Base-by-base conservation (phyloP, 2,113 vertebrate genomes). In the Coptodon rendalli region DNA sequence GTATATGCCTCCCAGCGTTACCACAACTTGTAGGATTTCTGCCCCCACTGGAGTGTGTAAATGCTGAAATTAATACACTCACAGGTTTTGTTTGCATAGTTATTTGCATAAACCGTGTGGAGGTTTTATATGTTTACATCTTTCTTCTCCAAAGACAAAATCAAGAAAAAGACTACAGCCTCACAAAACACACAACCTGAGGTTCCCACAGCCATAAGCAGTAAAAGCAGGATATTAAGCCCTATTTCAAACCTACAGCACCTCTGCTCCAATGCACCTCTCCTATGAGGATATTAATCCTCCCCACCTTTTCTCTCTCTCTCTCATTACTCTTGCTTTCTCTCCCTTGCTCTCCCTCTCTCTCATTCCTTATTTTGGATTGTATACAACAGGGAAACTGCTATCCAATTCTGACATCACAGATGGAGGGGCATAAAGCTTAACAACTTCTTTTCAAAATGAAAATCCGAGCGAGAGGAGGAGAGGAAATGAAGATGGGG, bases 241-340 rank as follows among this genome's bases (percentile, higher is more conserved):
- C 91, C 86, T 94, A 93, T 95, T 94, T 95, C 93, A 93, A 94
- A 93, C 85, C 91, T 91, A 94, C 85, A 83, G 89, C 93, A 91
- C 89, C 92, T 91, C 80, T 90, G 94, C 90, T 93, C 91, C 92
- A 48, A 36, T 88, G 87, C 89, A 89, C 88, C 88, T 90, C 88
- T 90, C 87, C 86, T 89, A 43, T 89, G 85, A 93, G 89, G 83
- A 91, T 92, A 94, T 94, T 93, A 91, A 93, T 93, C 91, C 84
- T 87, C 80, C 53, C 71, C 38, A 87, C 80, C 81, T 57, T 84
- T 29, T 83, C 71, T 34, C 76, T 85, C 50, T 85, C 43, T 59
- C 38, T 73, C 29, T 84, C 45, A 27, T 68, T 84, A 27, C 80
- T 85, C 80, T 86, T 53, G 5, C 85, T 27, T 40, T 66, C 78